These are phyloP conservation scores for Pampusana beccarii DNA, from an alignment of 2,113 vertebrate species.

Conservation along the genomic window DNA sequence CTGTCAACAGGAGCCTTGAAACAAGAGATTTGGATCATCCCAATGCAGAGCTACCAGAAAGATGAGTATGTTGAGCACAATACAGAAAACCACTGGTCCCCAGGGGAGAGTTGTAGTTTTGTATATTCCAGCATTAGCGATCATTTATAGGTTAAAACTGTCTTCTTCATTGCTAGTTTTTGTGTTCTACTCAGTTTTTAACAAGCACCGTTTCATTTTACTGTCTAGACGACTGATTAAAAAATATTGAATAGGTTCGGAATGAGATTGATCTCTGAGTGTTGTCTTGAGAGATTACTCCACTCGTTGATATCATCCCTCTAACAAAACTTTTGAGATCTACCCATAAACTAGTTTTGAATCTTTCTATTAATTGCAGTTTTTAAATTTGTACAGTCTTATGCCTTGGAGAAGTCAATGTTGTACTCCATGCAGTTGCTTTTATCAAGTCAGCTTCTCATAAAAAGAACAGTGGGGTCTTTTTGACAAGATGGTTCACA, in stretches of 20 bases:
- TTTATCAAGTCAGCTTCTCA: neutral
- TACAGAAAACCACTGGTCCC: neutral
- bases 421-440: neutral
- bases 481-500: neutral
- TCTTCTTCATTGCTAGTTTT: neutral
- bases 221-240: neutral
- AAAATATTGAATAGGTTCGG: neutral
- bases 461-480: neutral
- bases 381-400: neutral
- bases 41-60: neutral
- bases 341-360: neutral
- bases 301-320: neutral
- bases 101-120: neutral
- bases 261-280: neutral
- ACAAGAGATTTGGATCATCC: slow-evolving; percentile 1
- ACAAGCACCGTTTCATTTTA: neutral
- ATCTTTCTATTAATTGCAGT: neutral
- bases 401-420: neutral
- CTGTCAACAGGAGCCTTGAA: slow-evolving; percentile 29
- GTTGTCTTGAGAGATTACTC: neutral
- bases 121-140: neutral
- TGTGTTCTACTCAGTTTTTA: neutral
- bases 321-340: neutral
- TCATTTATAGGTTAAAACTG: neutral
- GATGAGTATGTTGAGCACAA: neutral